Evolutionary conservation across 2,888 invertebrate species (phyloP).

Genomic region (Drosophila pegasa): DNA sequence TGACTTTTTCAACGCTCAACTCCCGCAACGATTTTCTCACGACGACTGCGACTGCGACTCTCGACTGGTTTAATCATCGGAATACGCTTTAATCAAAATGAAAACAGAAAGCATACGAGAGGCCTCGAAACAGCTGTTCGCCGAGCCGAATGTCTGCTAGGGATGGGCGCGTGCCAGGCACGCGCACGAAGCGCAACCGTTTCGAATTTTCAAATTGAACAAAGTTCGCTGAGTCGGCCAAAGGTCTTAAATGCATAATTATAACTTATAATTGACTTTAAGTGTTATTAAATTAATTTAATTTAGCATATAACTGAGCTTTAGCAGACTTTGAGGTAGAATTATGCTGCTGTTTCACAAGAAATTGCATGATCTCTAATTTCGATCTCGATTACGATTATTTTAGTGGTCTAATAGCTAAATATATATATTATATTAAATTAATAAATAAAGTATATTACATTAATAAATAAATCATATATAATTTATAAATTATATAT

Average conservation of each 20-base stretch:
- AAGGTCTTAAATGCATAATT: no score
- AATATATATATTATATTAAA: no score
- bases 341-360: background rate
- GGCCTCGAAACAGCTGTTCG: conserved; percentile 70
- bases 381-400: no score
- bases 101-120: conserved; percentile 75
- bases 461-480: no score
- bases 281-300: background rate
- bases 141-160: conserved; percentile 42
- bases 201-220: background rate
- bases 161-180: conserved; percentile 33
- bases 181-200: conserved; percentile 8
- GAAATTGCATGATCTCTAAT: background rate
- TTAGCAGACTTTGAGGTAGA: background rate
- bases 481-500: no score
- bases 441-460: no score
- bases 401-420: no score
- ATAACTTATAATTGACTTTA: no score
- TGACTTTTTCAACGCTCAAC: conserved; percentile 36
- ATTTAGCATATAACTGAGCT: background rate
- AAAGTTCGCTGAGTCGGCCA: background rate
- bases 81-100: conserved; percentile 76
- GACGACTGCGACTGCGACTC: conserved; percentile 49
- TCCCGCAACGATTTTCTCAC: conserved; percentile 49
- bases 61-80: conserved; percentile 75